Percentiles rank a stretch among this genome's conserved stretches.
phyloP scores from a whole-genome alignment of 2,113 vertebrate genomes.

The Oxygymnocypris stewartii region DNA sequence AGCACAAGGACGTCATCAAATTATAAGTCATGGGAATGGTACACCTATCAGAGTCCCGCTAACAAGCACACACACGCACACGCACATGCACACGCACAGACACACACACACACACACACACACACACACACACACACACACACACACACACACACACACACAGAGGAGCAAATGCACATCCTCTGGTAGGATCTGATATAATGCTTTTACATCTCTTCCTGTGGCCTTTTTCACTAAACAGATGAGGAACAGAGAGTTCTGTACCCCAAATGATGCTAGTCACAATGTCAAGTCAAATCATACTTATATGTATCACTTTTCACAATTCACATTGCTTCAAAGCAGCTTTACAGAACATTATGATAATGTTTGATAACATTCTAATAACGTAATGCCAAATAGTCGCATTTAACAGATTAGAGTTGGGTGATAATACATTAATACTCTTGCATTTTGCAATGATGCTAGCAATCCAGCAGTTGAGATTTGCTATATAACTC shows the following conservation, averaged over 20 bases:
- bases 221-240: constrained; percentile 39
- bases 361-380: background rate
- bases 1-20: constrained; percentile 52
- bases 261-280: constrained; percentile 29
- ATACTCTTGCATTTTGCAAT: background rate
- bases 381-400: background rate
- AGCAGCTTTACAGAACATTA: background rate
- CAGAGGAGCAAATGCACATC: background rate
- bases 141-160: constrained; percentile 37
- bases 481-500: background rate
- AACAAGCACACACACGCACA: constrained; percentile 27
- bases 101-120: too few relatives aligned
- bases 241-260: constrained; percentile 22
- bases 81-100: background rate
- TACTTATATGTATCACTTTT: background rate
- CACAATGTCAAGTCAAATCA: constrained; percentile 3
- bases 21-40: constrained; percentile 36
- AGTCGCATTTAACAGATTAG: background rate
- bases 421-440: background rate
- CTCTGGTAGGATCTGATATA: constrained; percentile 31
- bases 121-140: constrained; percentile 39
- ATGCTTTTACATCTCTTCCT: constrained; percentile 21
- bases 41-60: constrained; percentile 12
- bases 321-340: background rate
- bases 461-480: background rate